Base-by-base conservation (phyloP, 2,113 vertebrate species). In the Nymphicus hollandicus region DNA sequence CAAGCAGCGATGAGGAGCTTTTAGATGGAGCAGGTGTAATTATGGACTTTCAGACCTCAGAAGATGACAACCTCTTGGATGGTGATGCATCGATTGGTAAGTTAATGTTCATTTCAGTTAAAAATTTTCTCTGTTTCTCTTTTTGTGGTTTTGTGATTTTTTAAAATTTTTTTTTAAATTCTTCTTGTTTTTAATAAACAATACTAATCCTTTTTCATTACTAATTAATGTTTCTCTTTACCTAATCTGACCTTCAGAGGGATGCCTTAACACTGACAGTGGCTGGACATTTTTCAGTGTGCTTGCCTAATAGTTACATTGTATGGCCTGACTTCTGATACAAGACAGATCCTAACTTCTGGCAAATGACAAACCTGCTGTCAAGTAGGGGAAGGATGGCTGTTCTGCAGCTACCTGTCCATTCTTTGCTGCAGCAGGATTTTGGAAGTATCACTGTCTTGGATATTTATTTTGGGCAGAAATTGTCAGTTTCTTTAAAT, bases 41-140 rank as follows among this genome's bases (percentile, higher is more conserved):
- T 97, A 99, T 99, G 99, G 99, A 99, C 98, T 99, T 99, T 96
- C 99, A 99, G 96, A 99, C 99, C 83, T 99, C 99, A n/a, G 99
- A 99, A 96, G 99, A 99, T 93, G 99, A 99, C 98, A 99, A 99
- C 98, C 99, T 99, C 89, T 97, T 99, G 94, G 99, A 99, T 93
- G 99, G 99, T 86, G 99, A 99, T 90, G 98, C 99, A 93, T 99
- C 98, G 18, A 98, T 98, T 97, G 99, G 99, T 99, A 98, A 98
- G 98, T 97, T 70, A 79, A 60, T 80, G 58, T 35, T 65, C 19
- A 23, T 66, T 82, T 91, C 33, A 33, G 25, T 16, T 64, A 72
- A 17, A 77, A 46, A 74, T 16, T 68, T 86, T 35, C 6, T 70
- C 14, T 39, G 33, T 19, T 31, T 77, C 11, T 82, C 9, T 66